phyloP scores from a whole-genome alignment of 2,113 vertebrate species.

The Azemiops feae region DNA sequence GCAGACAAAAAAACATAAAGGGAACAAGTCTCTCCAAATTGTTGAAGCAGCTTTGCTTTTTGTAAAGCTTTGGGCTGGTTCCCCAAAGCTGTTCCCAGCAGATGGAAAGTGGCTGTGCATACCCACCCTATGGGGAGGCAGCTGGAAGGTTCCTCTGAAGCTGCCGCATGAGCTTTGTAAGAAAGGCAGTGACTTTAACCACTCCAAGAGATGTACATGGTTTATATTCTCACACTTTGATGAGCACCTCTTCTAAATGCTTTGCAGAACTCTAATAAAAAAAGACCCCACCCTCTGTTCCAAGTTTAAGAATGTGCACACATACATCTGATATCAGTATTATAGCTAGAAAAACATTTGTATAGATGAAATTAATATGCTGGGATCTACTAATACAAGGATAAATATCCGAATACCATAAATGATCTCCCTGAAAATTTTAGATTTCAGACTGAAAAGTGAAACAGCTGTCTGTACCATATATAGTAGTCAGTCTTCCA shows the following conservation, averaged over 20 bases:
- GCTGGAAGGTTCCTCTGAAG: not conserved
- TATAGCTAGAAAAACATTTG: not conserved
- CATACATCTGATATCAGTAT: not conserved
- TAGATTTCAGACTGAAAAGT: not conserved
- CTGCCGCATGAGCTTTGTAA: not conserved
- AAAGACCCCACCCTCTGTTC: not conserved
- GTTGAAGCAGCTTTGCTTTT: not conserved
- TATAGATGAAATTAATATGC: not conserved
- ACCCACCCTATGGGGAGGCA: not conserved
- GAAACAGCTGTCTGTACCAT: not conserved
- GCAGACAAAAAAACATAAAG: not conserved
- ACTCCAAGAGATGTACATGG: not conserved
- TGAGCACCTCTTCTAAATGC: not conserved
- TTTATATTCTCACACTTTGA: not conserved
- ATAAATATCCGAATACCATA: not conserved
- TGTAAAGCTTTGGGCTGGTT: not conserved
- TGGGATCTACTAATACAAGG: not conserved
- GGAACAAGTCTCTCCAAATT: not conserved
- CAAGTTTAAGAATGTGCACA: not conserved
- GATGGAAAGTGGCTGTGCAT: not conserved
- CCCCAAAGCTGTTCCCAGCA: not conserved
- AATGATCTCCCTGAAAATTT: not conserved
- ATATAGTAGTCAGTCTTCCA: not conserved
- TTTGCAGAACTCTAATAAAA: not conserved
- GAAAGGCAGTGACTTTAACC: not conserved